Evolutionary conservation across 2,888 invertebrate species (phyloP).

Genomic region (Microplitis deprimator): DNA sequence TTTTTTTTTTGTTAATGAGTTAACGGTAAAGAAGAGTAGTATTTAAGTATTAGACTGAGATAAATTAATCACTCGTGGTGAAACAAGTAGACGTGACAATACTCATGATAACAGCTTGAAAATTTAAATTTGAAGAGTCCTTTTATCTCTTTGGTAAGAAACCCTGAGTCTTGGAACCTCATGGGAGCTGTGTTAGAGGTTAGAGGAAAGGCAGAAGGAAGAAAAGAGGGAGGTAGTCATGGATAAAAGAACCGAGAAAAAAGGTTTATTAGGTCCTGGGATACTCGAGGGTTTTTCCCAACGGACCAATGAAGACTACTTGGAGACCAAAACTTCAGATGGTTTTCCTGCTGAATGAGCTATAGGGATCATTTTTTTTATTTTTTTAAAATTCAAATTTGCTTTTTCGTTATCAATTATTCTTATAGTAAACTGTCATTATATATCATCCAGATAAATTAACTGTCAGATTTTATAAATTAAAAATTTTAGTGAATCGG

Average conservation of each 20-base stretch:
- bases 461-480: too few species aligned
- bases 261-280: slow-evolving; percentile 51
- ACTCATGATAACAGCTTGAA: slow-evolving; percentile 14
- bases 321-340: slow-evolving; percentile 39
- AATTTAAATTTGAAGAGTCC: slow-evolving; percentile 19
- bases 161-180: not conserved
- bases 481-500: too few species aligned
- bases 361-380: not conserved
- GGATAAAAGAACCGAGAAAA: slow-evolving; percentile 28
- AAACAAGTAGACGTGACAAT: slow-evolving; percentile 8
- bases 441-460: not conserved
- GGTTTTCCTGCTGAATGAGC: not conserved
- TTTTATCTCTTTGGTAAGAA: slow-evolving; percentile 3
- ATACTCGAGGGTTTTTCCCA: slow-evolving; percentile 43
- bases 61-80: slow-evolving; percentile 5
- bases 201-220: not conserved
- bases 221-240: slow-evolving; percentile 4
- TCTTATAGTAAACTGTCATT: not conserved
- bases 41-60: not conserved
- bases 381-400: not conserved
- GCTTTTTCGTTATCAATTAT: not conserved
- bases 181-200: slow-evolving; percentile 10
- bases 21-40: not conserved
- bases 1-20: too few species aligned
- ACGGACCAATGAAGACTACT: slow-evolving; percentile 49